Conservation (phyloP, 2,888 invertebrate species). For the Zootermopsis nevadensis region DNA sequence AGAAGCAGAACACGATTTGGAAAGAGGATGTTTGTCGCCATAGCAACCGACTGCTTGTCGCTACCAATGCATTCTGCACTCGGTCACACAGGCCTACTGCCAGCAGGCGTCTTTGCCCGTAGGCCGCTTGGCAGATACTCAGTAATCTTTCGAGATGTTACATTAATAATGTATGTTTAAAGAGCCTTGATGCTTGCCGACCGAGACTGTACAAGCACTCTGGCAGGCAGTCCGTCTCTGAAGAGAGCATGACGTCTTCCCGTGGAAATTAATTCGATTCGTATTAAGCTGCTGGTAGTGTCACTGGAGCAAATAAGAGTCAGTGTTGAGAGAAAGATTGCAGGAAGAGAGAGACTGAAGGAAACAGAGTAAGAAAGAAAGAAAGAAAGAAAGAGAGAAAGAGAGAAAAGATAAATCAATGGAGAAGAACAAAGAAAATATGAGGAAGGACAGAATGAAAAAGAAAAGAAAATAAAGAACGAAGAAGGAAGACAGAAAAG, state of each 20-base stretch:
- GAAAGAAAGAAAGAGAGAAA: too few species aligned
- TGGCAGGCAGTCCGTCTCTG: not conserved
- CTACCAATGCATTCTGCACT: slow-evolving; percentile 1
- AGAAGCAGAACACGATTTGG: slow-evolving; percentile 11
- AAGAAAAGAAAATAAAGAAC: too few species aligned
- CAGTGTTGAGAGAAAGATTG: not conserved
- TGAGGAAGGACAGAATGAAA: too few species aligned
- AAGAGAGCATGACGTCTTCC: not conserved
- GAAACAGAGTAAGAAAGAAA: too few species aligned
- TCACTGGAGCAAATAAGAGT: not conserved
- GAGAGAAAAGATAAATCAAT: too few species aligned
- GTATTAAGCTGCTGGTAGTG: not conserved
- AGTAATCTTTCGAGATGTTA: not conserved
- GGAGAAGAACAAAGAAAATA: too few species aligned
- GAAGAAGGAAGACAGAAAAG: too few species aligned
- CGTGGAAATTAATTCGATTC: slow-evolving; percentile 6
- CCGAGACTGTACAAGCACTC: not conserved
- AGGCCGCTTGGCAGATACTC: not conserved
- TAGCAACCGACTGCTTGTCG: slow-evolving; percentile 6
- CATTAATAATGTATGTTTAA: slow-evolving; percentile 18
- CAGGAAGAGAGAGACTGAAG: too few species aligned
- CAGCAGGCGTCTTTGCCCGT: not conserved
- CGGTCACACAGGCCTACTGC: not conserved
- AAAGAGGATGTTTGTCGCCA: slow-evolving; percentile 31
- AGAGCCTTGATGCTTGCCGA: not conserved